Conservation (phyloP, 2,113 vertebrate species). For the Nothocercus nigrocapillus region DNA sequence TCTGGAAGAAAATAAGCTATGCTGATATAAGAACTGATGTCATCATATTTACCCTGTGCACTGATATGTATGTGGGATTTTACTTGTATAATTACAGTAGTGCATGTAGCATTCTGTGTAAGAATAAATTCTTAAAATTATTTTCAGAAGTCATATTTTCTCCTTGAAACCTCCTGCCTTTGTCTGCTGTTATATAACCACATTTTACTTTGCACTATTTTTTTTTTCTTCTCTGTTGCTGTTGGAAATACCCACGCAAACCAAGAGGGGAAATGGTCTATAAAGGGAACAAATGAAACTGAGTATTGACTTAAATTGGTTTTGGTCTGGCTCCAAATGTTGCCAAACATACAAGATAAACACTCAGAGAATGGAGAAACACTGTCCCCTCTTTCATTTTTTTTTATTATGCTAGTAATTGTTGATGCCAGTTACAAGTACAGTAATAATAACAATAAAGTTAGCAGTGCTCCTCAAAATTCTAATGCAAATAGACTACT, state of each 20-base stretch:
- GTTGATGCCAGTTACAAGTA: not conserved
- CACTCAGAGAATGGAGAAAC: not conserved
- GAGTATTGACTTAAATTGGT: slow-evolving; percentile 47
- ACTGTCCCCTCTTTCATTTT: not conserved
- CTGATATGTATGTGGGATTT: not conserved
- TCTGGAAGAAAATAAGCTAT: not conserved
- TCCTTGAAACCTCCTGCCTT: slow-evolving; percentile 36
- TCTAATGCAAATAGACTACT: not conserved
- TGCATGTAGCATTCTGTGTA: not conserved
- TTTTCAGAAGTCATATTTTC: slow-evolving; percentile 30
- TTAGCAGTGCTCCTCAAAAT: not conserved
- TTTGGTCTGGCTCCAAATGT: slow-evolving; percentile 53
- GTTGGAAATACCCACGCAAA: slow-evolving; percentile 64
- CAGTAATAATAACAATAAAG: not conserved
- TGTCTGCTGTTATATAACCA: slow-evolving; percentile 48
- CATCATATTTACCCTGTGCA: not conserved
- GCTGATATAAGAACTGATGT: not conserved
- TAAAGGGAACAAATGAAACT: slow-evolving; percentile 56
- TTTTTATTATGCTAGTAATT: not conserved
- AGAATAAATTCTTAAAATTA: slow-evolving; percentile 14
- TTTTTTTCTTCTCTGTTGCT: slow-evolving; percentile 36
- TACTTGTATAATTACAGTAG: slow-evolving; percentile 5
- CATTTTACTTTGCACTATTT: slow-evolving; percentile 60
- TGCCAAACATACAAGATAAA: slow-evolving; percentile 51
- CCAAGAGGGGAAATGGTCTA: slow-evolving; percentile 56